Percentiles rank a stretch among this genome's conserved stretches.
Conservation (phyloP, 1,140 invertebrate species). For the Trinorchestia longiramus region DNA sequence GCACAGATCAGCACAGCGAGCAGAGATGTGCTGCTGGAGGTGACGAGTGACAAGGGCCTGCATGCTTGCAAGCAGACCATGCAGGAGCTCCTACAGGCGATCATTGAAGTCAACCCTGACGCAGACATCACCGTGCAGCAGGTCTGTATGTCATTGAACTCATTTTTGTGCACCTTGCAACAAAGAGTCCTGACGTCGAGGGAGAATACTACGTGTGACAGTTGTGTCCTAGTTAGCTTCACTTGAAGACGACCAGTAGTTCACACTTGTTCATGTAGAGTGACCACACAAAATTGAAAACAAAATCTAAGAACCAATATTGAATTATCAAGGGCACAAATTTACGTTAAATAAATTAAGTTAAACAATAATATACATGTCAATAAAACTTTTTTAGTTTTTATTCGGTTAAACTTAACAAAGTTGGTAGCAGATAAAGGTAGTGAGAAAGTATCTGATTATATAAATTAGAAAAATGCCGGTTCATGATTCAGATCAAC, state of each 20-base stretch:
- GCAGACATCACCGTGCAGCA: constrained; percentile 26
- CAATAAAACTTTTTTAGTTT: too few relatives aligned
- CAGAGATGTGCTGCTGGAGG: constrained; percentile 16
- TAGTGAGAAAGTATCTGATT: too few relatives aligned
- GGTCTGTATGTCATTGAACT: neutral
- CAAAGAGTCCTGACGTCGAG: neutral
- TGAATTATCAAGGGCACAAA: too few relatives aligned
- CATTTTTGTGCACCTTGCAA: neutral
- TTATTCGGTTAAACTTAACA: too few relatives aligned
- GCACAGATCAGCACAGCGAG: constrained; percentile 4
- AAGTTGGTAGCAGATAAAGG: too few relatives aligned
- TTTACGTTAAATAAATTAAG: too few relatives aligned
- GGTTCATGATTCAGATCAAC: too few relatives aligned
- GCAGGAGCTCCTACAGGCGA: constrained; percentile 22
- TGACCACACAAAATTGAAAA: too few relatives aligned
- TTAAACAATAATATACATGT: too few relatives aligned
- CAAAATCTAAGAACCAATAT: too few relatives aligned
- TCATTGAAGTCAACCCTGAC: neutral
- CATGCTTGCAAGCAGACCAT: constrained; percentile 10
- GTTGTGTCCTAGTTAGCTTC: neutral
- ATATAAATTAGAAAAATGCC: too few relatives aligned
- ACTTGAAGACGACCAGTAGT: neutral
- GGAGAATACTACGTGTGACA: neutral
- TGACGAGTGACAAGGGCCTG: constrained; percentile 26
- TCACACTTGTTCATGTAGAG: too few relatives aligned